phyloP scores from a whole-genome alignment of 2,113 vertebrate species.

The Pygoscelis antarcticus region DNA sequence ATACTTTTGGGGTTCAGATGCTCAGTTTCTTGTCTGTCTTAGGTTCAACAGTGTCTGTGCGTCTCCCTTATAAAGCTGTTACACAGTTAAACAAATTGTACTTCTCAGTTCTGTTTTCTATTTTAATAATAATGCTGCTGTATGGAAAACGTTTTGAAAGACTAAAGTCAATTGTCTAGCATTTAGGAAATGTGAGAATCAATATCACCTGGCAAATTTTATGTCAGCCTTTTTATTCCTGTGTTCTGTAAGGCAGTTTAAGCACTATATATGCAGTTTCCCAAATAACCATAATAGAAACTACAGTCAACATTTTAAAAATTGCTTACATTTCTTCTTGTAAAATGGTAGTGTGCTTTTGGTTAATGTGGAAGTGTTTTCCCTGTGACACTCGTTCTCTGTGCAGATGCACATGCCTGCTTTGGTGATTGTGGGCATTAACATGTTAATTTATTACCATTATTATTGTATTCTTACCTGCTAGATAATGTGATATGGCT shows the following conservation, averaged over 20 bases:
- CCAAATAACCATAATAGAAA: neutral
- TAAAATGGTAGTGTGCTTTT: neutral
- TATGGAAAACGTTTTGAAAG: neutral
- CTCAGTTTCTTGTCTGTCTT: neutral
- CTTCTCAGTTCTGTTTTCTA: neutral
- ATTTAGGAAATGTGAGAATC: neutral
- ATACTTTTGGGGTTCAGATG: neutral
- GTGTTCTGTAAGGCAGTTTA: neutral
- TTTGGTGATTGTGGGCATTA: neutral
- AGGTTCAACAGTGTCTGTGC: neutral
- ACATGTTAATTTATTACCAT: neutral
- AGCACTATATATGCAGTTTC: neutral
- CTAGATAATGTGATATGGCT: neutral
- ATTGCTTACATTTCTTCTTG: neutral
- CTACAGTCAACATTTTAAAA: neutral
- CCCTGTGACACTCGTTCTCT: neutral
- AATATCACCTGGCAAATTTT: neutral
- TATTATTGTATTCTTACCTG: neutral
- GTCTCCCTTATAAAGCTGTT: neutral
- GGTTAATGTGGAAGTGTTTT: neutral
- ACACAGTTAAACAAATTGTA: neutral
- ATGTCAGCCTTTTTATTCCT: neutral
- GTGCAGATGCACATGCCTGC: neutral
- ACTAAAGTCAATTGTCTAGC: neutral
- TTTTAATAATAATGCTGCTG: neutral